Evolutionary conservation across 2,113 vertebrate species (phyloP).

Genomic region (Periophthalmus modestus): DNA sequence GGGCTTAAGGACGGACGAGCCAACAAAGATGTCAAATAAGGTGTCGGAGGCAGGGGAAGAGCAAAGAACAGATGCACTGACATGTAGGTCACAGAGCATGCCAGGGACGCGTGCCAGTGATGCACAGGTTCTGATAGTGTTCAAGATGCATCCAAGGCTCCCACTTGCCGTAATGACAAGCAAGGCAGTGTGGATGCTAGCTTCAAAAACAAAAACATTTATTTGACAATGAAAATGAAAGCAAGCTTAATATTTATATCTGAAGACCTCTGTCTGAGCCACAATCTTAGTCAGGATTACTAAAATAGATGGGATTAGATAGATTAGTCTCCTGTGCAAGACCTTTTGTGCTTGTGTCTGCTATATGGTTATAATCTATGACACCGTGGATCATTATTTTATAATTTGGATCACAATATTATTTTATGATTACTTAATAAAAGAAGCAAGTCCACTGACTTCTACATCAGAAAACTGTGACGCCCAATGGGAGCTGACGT

Average conservation of each 20-base stretch:
- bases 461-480: too few relatives aligned
- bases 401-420: too few relatives aligned
- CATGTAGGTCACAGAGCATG: slow-evolving; percentile 5
- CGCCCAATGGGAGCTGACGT: too few relatives aligned
- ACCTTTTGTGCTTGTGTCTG: too few relatives aligned
- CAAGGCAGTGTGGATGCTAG: not conserved
- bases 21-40: slow-evolving; percentile 57
- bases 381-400: too few relatives aligned
- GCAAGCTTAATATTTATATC: not conserved
- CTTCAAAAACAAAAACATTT: not conserved
- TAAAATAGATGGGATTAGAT: too few relatives aligned
- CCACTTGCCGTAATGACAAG: not conserved
- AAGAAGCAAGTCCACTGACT: too few relatives aligned
- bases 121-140: not conserved
- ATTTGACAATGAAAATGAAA: not conserved
- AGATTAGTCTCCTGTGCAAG: too few relatives aligned
- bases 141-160: not conserved
- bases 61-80: slow-evolving; percentile 22
- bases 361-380: too few relatives aligned
- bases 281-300: too few relatives aligned
- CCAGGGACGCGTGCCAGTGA: not conserved
- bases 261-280: too few relatives aligned
- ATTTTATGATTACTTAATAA: too few relatives aligned
- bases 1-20: not conserved
- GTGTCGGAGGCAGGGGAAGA: slow-evolving; percentile 39